Evolutionary conservation across 2,888 invertebrate genomes (phyloP).

Genomic region (Chrysolina haemoptera): DNA sequence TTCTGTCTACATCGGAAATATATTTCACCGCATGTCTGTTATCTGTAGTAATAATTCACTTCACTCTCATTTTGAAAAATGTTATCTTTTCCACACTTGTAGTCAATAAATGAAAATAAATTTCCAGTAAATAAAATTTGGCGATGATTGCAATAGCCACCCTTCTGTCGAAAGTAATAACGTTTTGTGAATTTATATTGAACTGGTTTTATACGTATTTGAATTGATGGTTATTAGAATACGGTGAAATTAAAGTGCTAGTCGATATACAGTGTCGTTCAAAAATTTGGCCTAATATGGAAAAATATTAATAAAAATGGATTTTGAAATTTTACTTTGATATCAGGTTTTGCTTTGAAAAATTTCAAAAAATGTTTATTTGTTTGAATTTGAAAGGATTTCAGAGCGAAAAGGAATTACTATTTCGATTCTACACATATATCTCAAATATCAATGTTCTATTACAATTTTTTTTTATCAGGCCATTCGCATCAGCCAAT

Average conservation of each 20-base stretch:
- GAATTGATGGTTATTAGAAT: background rate
- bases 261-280: background rate
- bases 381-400: too few species aligned
- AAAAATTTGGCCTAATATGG: too few species aligned
- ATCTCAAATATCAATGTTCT: too few species aligned
- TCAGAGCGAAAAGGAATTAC: too few species aligned
- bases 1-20: background rate
- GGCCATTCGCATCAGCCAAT: too few species aligned
- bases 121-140: slow-evolving; percentile 53
- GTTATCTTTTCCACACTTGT: slow-evolving; percentile 48
- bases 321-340: too few species aligned
- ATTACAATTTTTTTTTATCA: too few species aligned
- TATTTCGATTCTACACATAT: too few species aligned
- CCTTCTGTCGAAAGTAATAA: slow-evolving; percentile 36
- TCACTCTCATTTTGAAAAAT: background rate
- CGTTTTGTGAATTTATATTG: slow-evolving; percentile 27
- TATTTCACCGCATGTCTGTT: background rate
- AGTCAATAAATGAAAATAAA: slow-evolving; percentile 47
- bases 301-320: too few species aligned
- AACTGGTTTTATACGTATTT: slow-evolving; percentile 8
- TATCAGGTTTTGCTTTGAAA: too few species aligned
- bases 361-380: too few species aligned
- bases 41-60: slow-evolving; percentile 4
- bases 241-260: background rate
- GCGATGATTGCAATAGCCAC: slow-evolving; percentile 38